These are phyloP conservation scores for Forficula auricularia DNA, from an alignment of 1,140 invertebrate genomes.

Conservation along the genomic window DNA sequence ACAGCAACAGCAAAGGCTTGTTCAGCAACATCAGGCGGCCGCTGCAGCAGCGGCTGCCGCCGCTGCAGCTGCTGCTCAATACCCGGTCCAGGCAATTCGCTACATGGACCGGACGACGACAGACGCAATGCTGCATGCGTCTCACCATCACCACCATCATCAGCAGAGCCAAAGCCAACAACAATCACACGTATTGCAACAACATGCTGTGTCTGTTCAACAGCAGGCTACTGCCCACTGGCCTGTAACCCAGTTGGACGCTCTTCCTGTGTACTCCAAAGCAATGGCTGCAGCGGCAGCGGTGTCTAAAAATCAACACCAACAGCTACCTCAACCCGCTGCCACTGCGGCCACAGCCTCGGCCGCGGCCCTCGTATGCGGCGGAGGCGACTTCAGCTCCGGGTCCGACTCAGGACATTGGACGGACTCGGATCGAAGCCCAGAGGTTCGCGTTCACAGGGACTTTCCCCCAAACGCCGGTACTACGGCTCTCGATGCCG, in stretches of 20 bases:
- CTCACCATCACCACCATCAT: slow-evolving; percentile 1
- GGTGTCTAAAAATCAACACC: neutral
- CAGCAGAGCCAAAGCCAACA: slow-evolving; percentile 4
- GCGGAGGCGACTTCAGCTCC: slow-evolving; percentile 10
- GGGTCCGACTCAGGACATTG: slow-evolving; percentile 13
- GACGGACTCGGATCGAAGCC: slow-evolving; percentile 13
- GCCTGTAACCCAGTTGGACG: neutral
- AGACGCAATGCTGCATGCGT: neutral
- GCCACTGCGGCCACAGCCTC: neutral
- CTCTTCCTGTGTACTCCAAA: neutral
- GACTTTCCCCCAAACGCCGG: neutral
- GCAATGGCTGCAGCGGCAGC: neutral
- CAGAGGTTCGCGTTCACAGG: slow-evolving; percentile 6
- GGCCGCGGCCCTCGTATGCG: slow-evolving; percentile 10
- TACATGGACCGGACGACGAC: neutral
- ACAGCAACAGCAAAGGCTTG: neutral
- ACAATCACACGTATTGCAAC: slow-evolving; percentile 2
- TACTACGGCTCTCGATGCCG: slow-evolving; percentile 8
- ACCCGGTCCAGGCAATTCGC: neutral
- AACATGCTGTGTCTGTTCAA: neutral
- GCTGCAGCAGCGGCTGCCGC: neutral
- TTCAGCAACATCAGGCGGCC: slow-evolving; percentile 1
- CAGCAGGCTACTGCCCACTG: neutral
- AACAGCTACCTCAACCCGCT: neutral
- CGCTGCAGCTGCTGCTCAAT: neutral